phyloP scores from a whole-genome alignment of 2,113 vertebrate genomes.

The Xiphias gladius region DNA sequence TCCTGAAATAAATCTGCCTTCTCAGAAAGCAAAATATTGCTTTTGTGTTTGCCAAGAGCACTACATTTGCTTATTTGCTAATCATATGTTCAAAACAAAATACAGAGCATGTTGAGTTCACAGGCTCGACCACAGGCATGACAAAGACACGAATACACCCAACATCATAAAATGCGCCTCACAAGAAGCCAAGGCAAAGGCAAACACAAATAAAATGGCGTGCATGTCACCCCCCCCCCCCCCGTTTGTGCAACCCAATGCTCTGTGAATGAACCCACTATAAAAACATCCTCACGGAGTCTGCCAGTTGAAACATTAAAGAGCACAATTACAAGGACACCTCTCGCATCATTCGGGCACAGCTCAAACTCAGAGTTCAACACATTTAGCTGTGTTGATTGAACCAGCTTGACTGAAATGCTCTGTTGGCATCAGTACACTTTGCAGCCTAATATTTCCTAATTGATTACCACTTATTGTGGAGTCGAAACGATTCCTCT shows the following conservation, averaged over 20 bases:
- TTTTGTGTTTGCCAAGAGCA: conserved; percentile 61
- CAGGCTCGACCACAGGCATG: conserved; percentile 67
- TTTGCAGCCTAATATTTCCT: conserved; percentile 39
- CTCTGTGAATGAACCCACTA: conserved; percentile 58
- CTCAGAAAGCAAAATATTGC: conserved; percentile 61
- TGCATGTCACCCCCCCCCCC: conserved; percentile 50
- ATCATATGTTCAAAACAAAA: conserved; percentile 74
- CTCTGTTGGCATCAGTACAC: conserved; percentile 37
- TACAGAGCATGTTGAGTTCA: conserved; percentile 65
- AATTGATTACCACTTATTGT: conserved; percentile 51
- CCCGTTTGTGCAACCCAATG: conserved; percentile 41
- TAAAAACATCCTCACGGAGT: conserved; percentile 43
- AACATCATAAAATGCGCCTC: conserved; percentile 71
- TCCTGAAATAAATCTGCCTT: conserved; percentile 60
- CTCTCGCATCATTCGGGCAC: conserved; percentile 59
- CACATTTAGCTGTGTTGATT: conserved; percentile 19
- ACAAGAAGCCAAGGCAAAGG: conserved; percentile 73
- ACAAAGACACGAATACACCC: conserved; percentile 71
- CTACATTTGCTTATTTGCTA: conserved; percentile 76
- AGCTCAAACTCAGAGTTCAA: conserved; percentile 23
- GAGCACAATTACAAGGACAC: conserved; percentile 68
- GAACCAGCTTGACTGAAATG: conserved; percentile 43
- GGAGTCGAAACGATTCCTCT: conserved; percentile 20
- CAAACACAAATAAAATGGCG: conserved; percentile 77
- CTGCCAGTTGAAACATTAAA: conserved; percentile 65